Conservation (phyloP, 2,888 invertebrate species). For the Hirtodrosophila trivittata region DNA sequence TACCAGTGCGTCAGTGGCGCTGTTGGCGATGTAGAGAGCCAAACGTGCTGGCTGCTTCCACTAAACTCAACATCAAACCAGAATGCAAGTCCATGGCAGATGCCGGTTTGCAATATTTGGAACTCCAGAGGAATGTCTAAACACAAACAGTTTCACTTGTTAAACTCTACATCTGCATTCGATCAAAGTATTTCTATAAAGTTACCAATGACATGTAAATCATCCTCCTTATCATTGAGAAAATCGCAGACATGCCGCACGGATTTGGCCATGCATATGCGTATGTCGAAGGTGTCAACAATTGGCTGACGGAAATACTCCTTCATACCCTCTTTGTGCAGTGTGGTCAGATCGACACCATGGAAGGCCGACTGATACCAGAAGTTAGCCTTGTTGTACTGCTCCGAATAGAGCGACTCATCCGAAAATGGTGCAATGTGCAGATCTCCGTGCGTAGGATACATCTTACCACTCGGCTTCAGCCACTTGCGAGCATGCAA, state of each 20-base stretch:
- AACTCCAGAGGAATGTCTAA: conserved; percentile 96
- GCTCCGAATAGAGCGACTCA: conserved; percentile 98
- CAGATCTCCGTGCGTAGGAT: conserved; percentile 97
- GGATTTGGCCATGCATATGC: conserved; percentile 98
- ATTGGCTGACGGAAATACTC: conserved; percentile 99
- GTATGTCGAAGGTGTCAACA: conserved; percentile 98
- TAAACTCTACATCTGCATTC: not conserved
- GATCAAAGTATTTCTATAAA: not conserved
- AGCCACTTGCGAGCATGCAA: conserved; percentile 99
- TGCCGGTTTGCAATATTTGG: conserved; percentile 95
- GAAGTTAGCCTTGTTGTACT: conserved; percentile 99
- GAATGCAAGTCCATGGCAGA: conserved; percentile 98
- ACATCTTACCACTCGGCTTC: conserved; percentile 97
- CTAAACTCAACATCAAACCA: conserved; percentile 99
- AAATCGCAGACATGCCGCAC: conserved; percentile 97
- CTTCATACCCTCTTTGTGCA: conserved; percentile 96
- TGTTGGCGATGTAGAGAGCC: conserved; percentile 98
- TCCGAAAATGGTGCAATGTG: conserved; percentile 99
- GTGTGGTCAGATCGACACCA: conserved; percentile 96
- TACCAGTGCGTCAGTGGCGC: conserved; percentile 99
- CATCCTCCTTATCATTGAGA: conserved; percentile 94
- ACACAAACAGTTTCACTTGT: not conserved
- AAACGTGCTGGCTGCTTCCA: conserved; percentile 94
- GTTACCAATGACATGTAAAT: conserved; percentile 93
- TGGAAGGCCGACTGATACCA: conserved; percentile 99